phyloP scores from a whole-genome alignment of 2,797 vertebrate genomes.

The Molothrus ater region DNA sequence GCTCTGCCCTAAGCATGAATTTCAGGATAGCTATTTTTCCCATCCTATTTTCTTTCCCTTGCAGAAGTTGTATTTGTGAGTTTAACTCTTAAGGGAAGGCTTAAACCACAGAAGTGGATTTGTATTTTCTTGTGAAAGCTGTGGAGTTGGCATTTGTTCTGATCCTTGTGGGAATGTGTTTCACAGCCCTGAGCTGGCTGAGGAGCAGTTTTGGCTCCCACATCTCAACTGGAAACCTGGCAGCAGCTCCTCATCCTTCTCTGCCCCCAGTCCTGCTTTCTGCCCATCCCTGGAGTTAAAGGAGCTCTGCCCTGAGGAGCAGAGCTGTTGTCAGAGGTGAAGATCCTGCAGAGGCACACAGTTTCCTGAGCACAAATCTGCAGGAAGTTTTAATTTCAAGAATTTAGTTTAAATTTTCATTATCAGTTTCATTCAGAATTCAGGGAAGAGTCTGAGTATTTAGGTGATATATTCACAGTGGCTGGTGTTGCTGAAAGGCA shows the following conservation, averaged over 20 bases:
- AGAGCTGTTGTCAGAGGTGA: not conserved
- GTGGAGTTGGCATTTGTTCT: not conserved
- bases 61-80: not conserved
- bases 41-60: not conserved
- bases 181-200: not conserved
- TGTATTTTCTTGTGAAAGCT: not conserved
- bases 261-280: not conserved
- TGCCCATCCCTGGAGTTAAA: not conserved
- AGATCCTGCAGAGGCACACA: not conserved
- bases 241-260: accelerated
- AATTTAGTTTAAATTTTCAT: not conserved
- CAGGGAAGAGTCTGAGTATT: not conserved
- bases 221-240: not conserved
- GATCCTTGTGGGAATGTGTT: not conserved
- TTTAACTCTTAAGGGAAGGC: not conserved
- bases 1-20: not conserved
- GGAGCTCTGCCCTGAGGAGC: too few relatives aligned
- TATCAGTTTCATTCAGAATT: not conserved
- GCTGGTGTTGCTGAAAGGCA: not conserved
- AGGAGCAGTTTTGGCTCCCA: not conserved
- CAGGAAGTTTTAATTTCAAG: not conserved
- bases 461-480: not conserved
- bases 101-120: not conserved
- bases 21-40: not conserved
- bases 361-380: not conserved